These are phyloP conservation scores for Drosophila malerkotliana DNA, from an alignment of 1,140 invertebrate species.

Conservation along the genomic window DNA sequence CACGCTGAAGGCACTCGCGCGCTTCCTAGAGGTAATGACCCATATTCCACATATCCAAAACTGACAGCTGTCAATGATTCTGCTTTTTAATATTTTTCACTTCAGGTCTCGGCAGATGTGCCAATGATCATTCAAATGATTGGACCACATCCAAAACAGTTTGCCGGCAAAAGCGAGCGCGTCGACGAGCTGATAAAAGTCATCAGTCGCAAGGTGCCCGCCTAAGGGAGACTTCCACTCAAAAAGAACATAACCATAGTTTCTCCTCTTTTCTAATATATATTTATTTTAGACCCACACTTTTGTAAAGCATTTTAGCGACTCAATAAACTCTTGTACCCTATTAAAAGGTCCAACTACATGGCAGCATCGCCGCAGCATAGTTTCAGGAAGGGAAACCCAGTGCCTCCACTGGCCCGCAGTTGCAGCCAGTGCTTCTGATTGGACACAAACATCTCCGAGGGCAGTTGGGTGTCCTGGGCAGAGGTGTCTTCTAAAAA, in stretches of 20 bases:
- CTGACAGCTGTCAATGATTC: slow-evolving; percentile 61
- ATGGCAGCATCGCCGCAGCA: slow-evolving; percentile 71
- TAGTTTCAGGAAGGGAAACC: slow-evolving; percentile 70
- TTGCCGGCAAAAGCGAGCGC: slow-evolving; percentile 91
- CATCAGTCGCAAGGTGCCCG: slow-evolving; percentile 87
- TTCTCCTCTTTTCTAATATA: slow-evolving; percentile 39
- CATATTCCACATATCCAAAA: slow-evolving; percentile 27
- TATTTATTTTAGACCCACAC: slow-evolving; percentile 58
- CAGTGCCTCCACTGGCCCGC: slow-evolving; percentile 85
- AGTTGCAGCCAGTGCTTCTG: slow-evolving; percentile 93
- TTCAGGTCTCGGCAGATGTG: slow-evolving; percentile 88
- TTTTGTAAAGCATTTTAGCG: slow-evolving; percentile 78
- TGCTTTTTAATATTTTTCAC: slow-evolving; percentile 29
- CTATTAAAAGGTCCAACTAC: slow-evolving; percentile 60
- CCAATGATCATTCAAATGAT: slow-evolving; percentile 96
- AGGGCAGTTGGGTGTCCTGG: slow-evolving; percentile 87
- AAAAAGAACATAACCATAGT: slow-evolving; percentile 41
- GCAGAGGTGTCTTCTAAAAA: slow-evolving; percentile 63
- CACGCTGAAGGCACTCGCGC: slow-evolving; percentile 90
- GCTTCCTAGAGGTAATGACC: slow-evolving; percentile 90
- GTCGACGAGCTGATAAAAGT: slow-evolving; percentile 92
- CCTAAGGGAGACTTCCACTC: slow-evolving; percentile 50
- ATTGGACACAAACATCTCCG: slow-evolving; percentile 95
- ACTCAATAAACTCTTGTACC: slow-evolving; percentile 81
- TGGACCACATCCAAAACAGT: slow-evolving; percentile 93